phyloP scores from a whole-genome alignment of 2,113 vertebrate genomes.

The Galemys pyrenaicus region DNA sequence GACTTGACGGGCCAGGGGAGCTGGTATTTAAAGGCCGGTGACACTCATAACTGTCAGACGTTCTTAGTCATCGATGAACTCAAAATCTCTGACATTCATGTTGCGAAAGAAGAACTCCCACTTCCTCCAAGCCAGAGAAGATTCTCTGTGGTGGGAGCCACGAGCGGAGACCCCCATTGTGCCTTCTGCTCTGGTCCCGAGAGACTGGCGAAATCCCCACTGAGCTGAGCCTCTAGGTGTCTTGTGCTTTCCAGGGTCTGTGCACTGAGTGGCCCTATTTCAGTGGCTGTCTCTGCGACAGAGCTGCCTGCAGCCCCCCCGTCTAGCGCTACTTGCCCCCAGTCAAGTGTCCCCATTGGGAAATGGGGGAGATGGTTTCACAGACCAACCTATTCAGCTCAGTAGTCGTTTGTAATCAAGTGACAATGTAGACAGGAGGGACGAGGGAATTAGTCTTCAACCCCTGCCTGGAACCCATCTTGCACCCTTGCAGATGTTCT shows the following conservation, averaged over 20 bases:
- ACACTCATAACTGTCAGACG: slow-evolving; percentile 7
- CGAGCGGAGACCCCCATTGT: slow-evolving; percentile 62
- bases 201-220: slow-evolving; percentile 65
- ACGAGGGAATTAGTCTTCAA: not conserved
- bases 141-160: slow-evolving; percentile 58
- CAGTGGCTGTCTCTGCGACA: not conserved
- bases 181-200: not conserved
- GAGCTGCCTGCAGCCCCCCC: too few species aligned
- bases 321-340: too few species aligned
- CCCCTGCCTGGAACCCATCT: not conserved
- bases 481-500: not conserved
- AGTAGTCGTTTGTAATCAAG: not conserved
- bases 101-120: slow-evolving; percentile 70
- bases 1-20: not conserved
- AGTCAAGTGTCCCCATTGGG: not conserved
- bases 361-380: not conserved
- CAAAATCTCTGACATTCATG: slow-evolving; percentile 55
- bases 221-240: not conserved
- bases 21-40: slow-evolving; percentile 50
- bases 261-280: too few species aligned
- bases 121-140: slow-evolving; percentile 61
- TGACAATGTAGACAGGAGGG: not conserved
- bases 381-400: not conserved
- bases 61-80: slow-evolving; percentile 70
- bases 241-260: not conserved